Base-by-base conservation (phyloP, 1,140 invertebrate genomes). In the Brachionus angularis region DNA sequence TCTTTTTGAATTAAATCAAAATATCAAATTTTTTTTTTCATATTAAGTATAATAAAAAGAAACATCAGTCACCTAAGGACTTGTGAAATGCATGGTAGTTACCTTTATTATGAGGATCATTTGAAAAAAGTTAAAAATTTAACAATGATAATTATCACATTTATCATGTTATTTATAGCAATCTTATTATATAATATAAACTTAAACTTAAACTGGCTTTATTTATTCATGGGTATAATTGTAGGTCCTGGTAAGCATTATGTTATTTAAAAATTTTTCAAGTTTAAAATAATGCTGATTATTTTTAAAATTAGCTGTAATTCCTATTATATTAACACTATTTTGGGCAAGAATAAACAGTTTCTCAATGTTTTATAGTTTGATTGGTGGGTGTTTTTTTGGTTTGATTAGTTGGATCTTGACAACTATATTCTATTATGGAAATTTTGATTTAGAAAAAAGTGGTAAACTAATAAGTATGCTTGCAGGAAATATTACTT, bases 181-280 rank as follows among this genome's bases (percentile, higher is more conserved):
- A 73, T 82, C 1, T 77, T 55, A 69, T 75, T 42, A 71, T 80
- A 16, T 31, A 42, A 52, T 18, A 39, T 71, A 8, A 73, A 81
- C 76, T 62, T 81, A 1, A 80, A 76, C 39, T 72, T 83, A 7
- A 74, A 75, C 14, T 82, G 81, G 79, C 73, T 81, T 1, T 82
- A 83, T 67, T 73, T 77, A 16, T 80, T 83, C 61, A 83, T 81
- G 78, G 82, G 82, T 2, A 75, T 83, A 42, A 72, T 82, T 29
- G 78, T 83, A 31, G 79, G 82, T 10, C 80, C 81, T 12, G 62
- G 62, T 67, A 25, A 29, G 21, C 31, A 23, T 5, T 14, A 21
- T n/a, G n/a, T n/a, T n/a, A n/a, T n/a, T 18, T 42, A 10, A 16
- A 10, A 33, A 47, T 31, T 39, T 25, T 21, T 18, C 8, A 10